These are phyloP conservation scores for Drosophila emarginata DNA, from an alignment of 2,888 invertebrate genomes.

Conservation along the genomic window DNA sequence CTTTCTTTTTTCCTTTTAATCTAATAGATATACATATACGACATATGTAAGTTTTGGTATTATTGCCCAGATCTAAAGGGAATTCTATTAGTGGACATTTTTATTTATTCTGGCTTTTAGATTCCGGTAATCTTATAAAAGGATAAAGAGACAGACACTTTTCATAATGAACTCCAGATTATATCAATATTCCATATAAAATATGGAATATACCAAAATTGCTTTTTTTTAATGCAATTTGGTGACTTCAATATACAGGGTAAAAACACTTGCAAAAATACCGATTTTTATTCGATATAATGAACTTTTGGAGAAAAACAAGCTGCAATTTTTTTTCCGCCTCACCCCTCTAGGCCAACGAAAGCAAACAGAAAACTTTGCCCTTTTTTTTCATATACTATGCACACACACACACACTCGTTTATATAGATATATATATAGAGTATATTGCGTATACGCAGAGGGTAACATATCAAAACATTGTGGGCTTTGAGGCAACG, in stretches of 20 bases:
- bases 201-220: too few species aligned
- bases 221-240: too few species aligned
- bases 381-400: background rate
- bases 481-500: slow-evolving; percentile 28
- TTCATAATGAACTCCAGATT: too few species aligned
- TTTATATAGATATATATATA: background rate
- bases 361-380: slow-evolving; percentile 7
- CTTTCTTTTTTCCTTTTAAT: too few species aligned
- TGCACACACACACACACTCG: background rate
- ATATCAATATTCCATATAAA: too few species aligned
- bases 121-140: too few species aligned
- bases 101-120: too few species aligned
- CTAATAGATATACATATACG: too few species aligned
- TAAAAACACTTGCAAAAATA: background rate
- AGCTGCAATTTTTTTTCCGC: background rate
- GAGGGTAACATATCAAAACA: slow-evolving; percentile 29
- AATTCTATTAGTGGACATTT: too few species aligned
- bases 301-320: slow-evolving; percentile 4
- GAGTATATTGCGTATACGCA: slow-evolving; percentile 50
- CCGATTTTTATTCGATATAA: slow-evolving; percentile 5
- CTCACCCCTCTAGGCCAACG: background rate
- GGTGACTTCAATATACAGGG: background rate
- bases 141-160: too few species aligned
- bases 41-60: too few species aligned
- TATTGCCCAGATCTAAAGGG: too few species aligned